These are phyloP conservation scores for Acleris sparsana DNA, from an alignment of 2,888 invertebrate species.

Conservation along the genomic window DNA sequence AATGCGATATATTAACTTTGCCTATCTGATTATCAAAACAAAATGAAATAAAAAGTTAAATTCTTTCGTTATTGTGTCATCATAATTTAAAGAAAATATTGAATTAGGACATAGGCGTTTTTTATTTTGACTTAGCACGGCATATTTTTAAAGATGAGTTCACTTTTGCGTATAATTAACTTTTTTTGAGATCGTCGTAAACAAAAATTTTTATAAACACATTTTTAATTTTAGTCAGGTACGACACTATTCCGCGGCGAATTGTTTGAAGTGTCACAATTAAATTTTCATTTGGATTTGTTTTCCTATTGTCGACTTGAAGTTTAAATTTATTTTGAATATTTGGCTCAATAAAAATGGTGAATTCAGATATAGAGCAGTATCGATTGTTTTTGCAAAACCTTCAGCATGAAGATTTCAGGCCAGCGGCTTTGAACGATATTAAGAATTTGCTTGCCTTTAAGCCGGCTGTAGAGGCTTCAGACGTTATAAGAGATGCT, in stretches of 20 bases:
- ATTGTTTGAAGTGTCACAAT: slow-evolving; percentile 14
- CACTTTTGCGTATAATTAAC: too few species aligned
- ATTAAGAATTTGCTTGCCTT: slow-evolving; percentile 64
- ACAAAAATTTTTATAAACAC: too few species aligned
- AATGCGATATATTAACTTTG: too few species aligned
- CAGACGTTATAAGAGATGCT: slow-evolving; percentile 58
- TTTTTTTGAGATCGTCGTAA: too few species aligned
- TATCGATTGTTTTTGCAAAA: slow-evolving; percentile 58
- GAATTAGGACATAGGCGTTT: too few species aligned
- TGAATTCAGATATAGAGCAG: slow-evolving; percentile 53
- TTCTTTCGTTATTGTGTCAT: too few species aligned
- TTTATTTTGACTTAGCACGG: too few species aligned
- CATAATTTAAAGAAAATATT: too few species aligned
- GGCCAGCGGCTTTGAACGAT: slow-evolving; percentile 62
- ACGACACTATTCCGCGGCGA: slow-evolving; percentile 22
- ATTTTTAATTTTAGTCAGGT: neutral
- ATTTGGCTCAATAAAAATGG: slow-evolving; percentile 45
- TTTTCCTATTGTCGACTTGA: neutral
- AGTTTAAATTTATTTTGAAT: neutral
- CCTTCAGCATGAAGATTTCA: slow-evolving; percentile 60
- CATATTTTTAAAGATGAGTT: too few species aligned
- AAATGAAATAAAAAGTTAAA: too few species aligned
- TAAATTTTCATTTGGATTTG: slow-evolving; percentile 3
- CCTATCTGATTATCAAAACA: too few species aligned
- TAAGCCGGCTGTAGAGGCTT: slow-evolving; percentile 61